These are phyloP conservation scores for Bimastos eiseni DNA, from an alignment of 2,888 invertebrate genomes.

Conservation along the genomic window DNA sequence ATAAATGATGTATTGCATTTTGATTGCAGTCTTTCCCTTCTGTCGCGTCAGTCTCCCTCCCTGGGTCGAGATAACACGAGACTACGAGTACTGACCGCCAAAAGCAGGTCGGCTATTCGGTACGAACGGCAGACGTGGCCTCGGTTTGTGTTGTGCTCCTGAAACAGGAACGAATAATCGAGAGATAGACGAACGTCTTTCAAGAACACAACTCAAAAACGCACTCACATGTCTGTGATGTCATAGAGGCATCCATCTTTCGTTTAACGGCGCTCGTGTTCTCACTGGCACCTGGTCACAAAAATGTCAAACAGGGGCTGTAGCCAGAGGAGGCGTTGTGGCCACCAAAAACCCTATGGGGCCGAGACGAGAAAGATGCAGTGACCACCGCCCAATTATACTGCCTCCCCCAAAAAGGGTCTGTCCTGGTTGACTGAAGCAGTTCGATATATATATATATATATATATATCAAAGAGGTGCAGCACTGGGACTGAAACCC, in stretches of 20 bases:
- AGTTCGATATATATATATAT: too few relatives aligned
- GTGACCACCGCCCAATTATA: too few relatives aligned
- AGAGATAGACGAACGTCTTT: background rate
- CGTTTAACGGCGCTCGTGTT: background rate
- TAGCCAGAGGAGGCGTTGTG: background rate
- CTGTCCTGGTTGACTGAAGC: too few relatives aligned
- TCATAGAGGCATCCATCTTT: background rate
- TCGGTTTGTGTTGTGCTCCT: background rate
- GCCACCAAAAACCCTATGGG: background rate
- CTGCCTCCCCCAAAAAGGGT: too few relatives aligned
- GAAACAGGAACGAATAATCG: background rate
- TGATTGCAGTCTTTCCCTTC: too few relatives aligned
- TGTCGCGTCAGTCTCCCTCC: too few relatives aligned
- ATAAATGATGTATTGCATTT: too few relatives aligned
- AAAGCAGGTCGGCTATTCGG: background rate
- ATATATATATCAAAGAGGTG: too few relatives aligned
- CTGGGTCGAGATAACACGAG: background rate
- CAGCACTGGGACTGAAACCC: background rate
- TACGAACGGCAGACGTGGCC: background rate
- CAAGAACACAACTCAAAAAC: background rate
- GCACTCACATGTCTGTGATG: background rate
- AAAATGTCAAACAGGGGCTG: constrained; percentile 3
- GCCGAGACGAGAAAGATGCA: too few relatives aligned
- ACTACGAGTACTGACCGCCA: background rate
- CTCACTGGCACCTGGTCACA: background rate